Percentiles rank a stretch among this genome's conserved stretches.
Evolutionary conservation across 2,113 vertebrate genomes (phyloP).

Genomic region (Excalfactoria chinensis): DNA sequence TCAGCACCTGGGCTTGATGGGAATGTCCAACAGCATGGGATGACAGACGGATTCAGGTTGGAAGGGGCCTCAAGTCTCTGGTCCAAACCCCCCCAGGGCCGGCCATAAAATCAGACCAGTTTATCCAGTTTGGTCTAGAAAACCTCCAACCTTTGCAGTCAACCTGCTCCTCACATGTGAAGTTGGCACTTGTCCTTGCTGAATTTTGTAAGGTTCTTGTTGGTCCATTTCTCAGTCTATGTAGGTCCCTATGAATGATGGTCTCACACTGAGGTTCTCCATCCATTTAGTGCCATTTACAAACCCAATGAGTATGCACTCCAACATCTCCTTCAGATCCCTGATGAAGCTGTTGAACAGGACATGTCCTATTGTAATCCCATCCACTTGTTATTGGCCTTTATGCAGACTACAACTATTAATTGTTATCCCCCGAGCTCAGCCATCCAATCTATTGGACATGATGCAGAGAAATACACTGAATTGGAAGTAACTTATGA

Average conservation of each 20-base stretch:
- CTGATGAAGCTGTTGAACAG: neutral
- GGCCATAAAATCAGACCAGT: neutral
- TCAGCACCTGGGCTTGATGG: neutral
- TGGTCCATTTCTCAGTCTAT: neutral
- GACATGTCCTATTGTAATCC: neutral
- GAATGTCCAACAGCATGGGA: neutral
- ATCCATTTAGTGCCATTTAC: neutral
- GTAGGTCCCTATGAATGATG: neutral
- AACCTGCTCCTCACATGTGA: neutral
- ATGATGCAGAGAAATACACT: neutral
- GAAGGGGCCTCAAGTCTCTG: neutral
- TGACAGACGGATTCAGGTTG: neutral
- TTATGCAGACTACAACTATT: neutral
- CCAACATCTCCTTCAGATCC: neutral
- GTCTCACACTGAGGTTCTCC: neutral
- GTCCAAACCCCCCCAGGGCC: neutral
- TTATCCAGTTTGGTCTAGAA: neutral
- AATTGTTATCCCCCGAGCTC: neutral
- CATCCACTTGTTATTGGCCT: neutral
- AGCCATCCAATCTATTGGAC: neutral
- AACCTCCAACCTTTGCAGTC: neutral
- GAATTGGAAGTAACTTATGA: neutral
- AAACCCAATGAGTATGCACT: neutral
- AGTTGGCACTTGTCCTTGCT: fast-evolving
- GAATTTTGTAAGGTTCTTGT: neutral